A percentile compares a stretch with the other conserved stretches of the same genome.
Conservation (phyloP, 2,888 invertebrate genomes). For the Lasius fuliginosus region DNA sequence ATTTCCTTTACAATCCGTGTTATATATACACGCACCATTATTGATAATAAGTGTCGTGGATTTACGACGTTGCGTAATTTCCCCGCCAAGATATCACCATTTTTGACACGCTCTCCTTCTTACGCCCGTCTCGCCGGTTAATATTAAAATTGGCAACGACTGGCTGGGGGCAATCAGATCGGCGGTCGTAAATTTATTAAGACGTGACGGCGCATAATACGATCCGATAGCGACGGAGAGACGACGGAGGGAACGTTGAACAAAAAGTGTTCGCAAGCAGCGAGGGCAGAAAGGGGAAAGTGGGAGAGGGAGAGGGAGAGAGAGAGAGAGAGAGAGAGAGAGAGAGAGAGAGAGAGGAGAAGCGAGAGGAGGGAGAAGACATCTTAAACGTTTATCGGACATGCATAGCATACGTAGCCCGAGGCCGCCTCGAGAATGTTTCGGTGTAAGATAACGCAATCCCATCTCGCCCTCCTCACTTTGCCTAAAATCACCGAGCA, state of each 20-base stretch:
- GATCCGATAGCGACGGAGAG: conserved; percentile 40
- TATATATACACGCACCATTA: neutral
- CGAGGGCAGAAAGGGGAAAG: neutral
- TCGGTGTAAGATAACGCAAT: conserved; percentile 21
- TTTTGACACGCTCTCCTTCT: conserved; percentile 34
- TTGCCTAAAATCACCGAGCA: neutral
- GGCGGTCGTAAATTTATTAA: conserved; percentile 75
- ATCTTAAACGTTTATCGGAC: conserved; percentile 57
- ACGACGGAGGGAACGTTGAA: neutral
- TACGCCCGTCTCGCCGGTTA: conserved; percentile 43
- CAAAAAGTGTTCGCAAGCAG: conserved; percentile 17
- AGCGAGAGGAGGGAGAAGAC: conserved; percentile 17
- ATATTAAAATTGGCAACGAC: conserved; percentile 71
- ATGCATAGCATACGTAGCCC: conserved; percentile 59
- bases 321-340: neutral
- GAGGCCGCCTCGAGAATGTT: conserved; percentile 51
- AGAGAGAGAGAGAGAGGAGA: neutral
- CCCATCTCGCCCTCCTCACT: neutral
- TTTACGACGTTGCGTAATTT: conserved; percentile 17
- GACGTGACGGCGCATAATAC: conserved; percentile 74
- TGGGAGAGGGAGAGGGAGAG: neutral
- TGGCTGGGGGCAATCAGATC: conserved; percentile 63
- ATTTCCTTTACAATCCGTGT: neutral
- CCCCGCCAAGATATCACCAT: conserved; percentile 32
- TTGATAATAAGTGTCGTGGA: conserved; percentile 21